A percentile compares a stretch with the other conserved stretches of the same genome.
Evolutionary conservation across 2,888 invertebrate genomes (phyloP).

Genomic region (Tetramorium bicarinatum): DNA sequence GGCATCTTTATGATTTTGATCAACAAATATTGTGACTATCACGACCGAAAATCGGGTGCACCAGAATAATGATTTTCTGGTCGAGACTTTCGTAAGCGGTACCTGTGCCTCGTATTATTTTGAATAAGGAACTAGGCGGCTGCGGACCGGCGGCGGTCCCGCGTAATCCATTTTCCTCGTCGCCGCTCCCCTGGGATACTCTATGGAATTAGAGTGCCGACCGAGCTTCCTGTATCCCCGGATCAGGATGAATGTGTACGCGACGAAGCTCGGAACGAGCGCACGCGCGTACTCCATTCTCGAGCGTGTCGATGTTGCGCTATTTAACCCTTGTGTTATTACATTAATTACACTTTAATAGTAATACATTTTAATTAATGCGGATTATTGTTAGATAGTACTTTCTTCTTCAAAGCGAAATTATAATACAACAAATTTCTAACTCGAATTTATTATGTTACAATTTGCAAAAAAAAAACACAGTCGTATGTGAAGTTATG

Average conservation of each 20-base stretch:
- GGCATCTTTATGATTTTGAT: conserved; percentile 33
- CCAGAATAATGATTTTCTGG: conserved; percentile 20
- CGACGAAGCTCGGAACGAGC: conserved; percentile 27
- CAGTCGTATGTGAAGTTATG: background rate
- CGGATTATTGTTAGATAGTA: background rate
- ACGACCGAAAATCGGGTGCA: background rate
- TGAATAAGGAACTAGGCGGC: conserved; percentile 55
- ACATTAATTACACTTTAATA: background rate
- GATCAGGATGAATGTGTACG: conserved; percentile 38
- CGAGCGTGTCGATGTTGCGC: conserved; percentile 3
- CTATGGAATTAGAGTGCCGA: conserved; percentile 75
- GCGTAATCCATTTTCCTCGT: conserved; percentile 74
- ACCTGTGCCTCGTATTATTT: conserved; percentile 52
- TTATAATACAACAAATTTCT: background rate
- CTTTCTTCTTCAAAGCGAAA: background rate
- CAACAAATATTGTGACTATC: conserved; percentile 46
- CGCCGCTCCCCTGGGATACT: conserved; percentile 69
- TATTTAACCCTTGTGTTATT: background rate
- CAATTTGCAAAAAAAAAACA: background rate
- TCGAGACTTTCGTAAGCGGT: background rate
- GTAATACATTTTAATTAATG: background rate
- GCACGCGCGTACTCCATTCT: background rate
- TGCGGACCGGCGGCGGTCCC: conserved; percentile 16
- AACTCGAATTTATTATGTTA: background rate
- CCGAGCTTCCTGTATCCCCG: conserved; percentile 41